Conservation (phyloP, 2,888 invertebrate species). For the Thecophora atra region DNA sequence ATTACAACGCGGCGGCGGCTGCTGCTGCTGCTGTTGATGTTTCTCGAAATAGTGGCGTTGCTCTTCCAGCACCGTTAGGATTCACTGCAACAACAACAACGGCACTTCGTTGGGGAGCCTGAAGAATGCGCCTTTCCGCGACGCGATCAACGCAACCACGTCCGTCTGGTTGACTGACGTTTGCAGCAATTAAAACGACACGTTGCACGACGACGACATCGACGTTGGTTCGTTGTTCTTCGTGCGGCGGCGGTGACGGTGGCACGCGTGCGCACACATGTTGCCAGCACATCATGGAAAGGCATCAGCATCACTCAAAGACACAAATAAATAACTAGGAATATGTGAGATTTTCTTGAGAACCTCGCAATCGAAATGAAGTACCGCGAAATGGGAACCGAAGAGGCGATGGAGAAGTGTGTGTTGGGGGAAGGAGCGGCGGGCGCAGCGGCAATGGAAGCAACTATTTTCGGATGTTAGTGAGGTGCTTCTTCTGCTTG, state of each 20-base stretch:
- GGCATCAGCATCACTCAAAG: neutral
- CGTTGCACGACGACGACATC: neutral
- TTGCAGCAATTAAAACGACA: conserved; percentile 54
- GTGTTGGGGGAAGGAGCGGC: neutral
- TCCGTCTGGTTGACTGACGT: conserved; percentile 37
- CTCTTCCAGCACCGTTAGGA: conserved; percentile 15
- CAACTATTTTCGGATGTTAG: conserved; percentile 29
- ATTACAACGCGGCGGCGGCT: neutral
- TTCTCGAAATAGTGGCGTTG: neutral
- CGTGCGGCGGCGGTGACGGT: neutral
- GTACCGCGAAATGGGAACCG: neutral
- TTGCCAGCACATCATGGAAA: conserved; percentile 30
- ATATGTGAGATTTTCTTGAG: conserved; percentile 3
- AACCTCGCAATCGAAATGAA: neutral
- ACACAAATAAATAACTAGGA: neutral
- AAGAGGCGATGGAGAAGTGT: neutral
- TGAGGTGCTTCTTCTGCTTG: conserved; percentile 13
- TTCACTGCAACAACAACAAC: neutral
- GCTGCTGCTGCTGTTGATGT: neutral
- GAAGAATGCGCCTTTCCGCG: conserved; percentile 37
- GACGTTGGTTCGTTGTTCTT: neutral
- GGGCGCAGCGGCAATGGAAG: neutral
- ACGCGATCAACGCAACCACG: neutral
- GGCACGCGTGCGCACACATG: conserved; percentile 46
- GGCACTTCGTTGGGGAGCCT: conserved; percentile 44